Evolutionary conservation across 2,888 invertebrate species (phyloP), one percentile per base, ranked within the genome.

Genomic region (Sminthurinus aureus): DNA sequence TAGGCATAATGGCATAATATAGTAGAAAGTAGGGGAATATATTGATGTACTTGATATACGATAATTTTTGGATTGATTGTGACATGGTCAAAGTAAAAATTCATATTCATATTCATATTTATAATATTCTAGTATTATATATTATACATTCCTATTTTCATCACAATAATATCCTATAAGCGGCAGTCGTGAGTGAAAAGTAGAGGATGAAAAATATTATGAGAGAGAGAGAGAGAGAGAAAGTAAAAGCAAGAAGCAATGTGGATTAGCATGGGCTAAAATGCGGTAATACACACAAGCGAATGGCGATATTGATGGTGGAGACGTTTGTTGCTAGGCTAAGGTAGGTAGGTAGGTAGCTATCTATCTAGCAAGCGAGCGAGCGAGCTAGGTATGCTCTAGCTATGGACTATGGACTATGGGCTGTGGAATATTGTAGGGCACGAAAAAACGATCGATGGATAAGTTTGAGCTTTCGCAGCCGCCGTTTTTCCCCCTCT

Each of bases 281-380:
- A 24, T 74, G 78, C 78, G 4, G 69, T 83, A 80, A 73, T 81
- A 85, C 38, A 38, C 6, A 38, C 38, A 6, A 38, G 83, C 83
- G 83, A 85, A 85, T 85, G 77, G 82, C 82, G 75, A 77, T 81
- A 81, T 83, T 78, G 80, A 78, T 73, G 81, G 66, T 73, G 58
- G 83, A 78, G 52, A 81, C 64, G 84, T 85, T 83, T 83, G 84
- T 85, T 85, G 84, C 84, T 83, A 85, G 83, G 84, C 51, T 81
- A 75, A 75, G 50, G 79, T 22, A 69, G 50, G 69, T 38, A 38
- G 38, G 38, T 38, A 38, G 38, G 38, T 38, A 38, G 6, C 3
- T 38, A 38, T n/a, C n/a, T n/a, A 38, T 1, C 38, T 4, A 38
- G 38, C 6, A 38, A 38, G 38, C 38, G 38, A 38, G 38, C 38